phyloP scores from a whole-genome alignment of 2,888 invertebrate genomes.

The Athalia cordata region DNA sequence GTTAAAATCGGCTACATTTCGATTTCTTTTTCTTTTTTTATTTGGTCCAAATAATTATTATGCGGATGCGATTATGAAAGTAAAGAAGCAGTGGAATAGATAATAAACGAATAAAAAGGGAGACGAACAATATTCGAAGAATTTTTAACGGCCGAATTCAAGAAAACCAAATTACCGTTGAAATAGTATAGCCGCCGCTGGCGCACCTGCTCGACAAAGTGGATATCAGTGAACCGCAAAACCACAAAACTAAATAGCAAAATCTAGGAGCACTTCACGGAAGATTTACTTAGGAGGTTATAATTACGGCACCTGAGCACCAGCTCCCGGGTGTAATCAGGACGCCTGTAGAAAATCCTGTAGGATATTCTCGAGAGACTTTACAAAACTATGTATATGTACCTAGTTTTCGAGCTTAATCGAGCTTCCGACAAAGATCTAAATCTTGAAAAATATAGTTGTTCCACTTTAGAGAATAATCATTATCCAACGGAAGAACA shows the following conservation, averaged over 20 bases:
- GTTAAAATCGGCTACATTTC: too few relatives aligned
- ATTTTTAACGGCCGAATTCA: not conserved
- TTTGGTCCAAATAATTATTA: not conserved
- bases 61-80: not conserved
- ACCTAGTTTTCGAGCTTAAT: too few relatives aligned
- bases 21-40: not conserved
- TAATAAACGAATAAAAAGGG: constrained; percentile 1
- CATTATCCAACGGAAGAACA: too few relatives aligned
- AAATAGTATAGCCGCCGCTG: not conserved
- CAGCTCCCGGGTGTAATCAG: constrained; percentile 23
- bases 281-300: constrained; percentile 37
- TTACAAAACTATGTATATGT: not conserved
- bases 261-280: constrained; percentile 26
- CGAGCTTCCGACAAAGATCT: too few relatives aligned
- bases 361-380: constrained; percentile 13
- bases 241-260: constrained; percentile 33
- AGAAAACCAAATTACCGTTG: constrained; percentile 9
- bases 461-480: too few relatives aligned
- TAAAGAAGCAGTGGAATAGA: not conserved
- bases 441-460: too few relatives aligned
- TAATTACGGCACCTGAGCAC: constrained; percentile 26
- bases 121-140: not conserved
- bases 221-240: constrained; percentile 25
- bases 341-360: not conserved
- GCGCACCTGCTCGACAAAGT: constrained; percentile 28